Percentiles rank a stretch among this genome's conserved stretches.
These are phyloP conservation scores for Todiramphus saurophagus DNA, from an alignment of 2,113 vertebrate species.

Conservation along the genomic window DNA sequence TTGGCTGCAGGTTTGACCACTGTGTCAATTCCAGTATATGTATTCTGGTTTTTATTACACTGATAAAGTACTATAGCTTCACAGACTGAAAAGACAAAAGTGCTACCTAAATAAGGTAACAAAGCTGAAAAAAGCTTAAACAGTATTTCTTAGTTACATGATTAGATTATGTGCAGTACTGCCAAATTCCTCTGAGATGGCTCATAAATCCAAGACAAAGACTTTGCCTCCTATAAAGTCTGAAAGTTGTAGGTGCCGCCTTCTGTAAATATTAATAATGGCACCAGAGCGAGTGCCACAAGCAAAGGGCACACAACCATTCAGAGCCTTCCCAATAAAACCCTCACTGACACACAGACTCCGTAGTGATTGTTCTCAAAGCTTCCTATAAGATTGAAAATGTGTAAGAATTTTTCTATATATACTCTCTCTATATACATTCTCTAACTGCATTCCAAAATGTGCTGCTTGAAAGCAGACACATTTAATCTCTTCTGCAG, in stretches of 20 bases:
- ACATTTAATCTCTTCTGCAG: not conserved
- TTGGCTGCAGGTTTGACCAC: not conserved
- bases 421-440: not conserved
- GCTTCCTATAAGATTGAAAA: not conserved
- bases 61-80: not conserved
- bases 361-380: not conserved
- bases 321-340: not conserved
- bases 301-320: not conserved
- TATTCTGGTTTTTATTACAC: not conserved
- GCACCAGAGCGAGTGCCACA: not conserved
- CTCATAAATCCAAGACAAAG: slow-evolving; percentile 43
- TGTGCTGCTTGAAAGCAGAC: not conserved
- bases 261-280: slow-evolving; percentile 60
- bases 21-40: not conserved
- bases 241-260: slow-evolving; percentile 17
- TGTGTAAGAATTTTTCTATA: not conserved
- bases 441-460: not conserved
- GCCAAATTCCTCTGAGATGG: slow-evolving; percentile 11
- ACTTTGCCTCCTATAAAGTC: slow-evolving; percentile 56
- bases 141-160: not conserved
- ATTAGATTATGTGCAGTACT: not conserved
- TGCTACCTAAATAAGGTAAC: not conserved
- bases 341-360: not conserved
- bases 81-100: not conserved
- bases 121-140: not conserved